Evolutionary conservation across 2,113 vertebrate species (phyloP).

Genomic region (Zootoca vivipara): DNA sequence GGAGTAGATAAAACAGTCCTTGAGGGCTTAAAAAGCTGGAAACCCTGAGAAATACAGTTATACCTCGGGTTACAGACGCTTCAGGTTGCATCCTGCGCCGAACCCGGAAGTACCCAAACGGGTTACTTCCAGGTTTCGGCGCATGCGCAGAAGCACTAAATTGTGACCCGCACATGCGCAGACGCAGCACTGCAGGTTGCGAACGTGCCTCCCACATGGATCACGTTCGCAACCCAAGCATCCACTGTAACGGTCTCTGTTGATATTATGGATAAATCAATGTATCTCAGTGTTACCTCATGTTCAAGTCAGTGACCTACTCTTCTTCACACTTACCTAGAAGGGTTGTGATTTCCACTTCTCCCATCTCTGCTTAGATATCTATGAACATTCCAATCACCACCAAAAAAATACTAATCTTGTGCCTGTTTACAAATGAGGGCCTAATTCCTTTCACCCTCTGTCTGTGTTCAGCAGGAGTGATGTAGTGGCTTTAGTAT

Average conservation of each 20-base stretch:
- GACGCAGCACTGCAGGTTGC: too few relatives aligned
- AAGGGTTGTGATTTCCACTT: neutral
- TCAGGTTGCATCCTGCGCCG: too few relatives aligned
- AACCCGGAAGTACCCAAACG: too few relatives aligned
- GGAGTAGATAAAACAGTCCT: neutral
- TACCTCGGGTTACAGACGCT: too few relatives aligned
- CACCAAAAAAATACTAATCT: neutral
- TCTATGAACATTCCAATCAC: neutral
- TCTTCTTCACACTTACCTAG: neutral
- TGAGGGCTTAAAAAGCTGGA: neutral
- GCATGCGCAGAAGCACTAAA: too few relatives aligned
- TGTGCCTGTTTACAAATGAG: neutral
- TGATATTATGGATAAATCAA: neutral
- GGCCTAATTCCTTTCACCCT: neutral
- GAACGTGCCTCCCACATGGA: too few relatives aligned
- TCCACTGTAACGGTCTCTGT: neutral
- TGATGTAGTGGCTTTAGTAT: neutral
- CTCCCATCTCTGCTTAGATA: neutral
- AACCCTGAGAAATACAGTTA: neutral
- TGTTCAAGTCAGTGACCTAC: neutral
- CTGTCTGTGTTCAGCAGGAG: neutral
- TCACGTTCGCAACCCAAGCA: too few relatives aligned
- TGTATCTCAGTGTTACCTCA: neutral
- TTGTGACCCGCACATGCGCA: too few relatives aligned
- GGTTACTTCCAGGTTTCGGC: too few relatives aligned